A percentile compares a stretch with the other conserved stretches of the same genome.
Evolutionary conservation across 2,888 invertebrate genomes (phyloP).

Genomic region (Folsomia manolachei): DNA sequence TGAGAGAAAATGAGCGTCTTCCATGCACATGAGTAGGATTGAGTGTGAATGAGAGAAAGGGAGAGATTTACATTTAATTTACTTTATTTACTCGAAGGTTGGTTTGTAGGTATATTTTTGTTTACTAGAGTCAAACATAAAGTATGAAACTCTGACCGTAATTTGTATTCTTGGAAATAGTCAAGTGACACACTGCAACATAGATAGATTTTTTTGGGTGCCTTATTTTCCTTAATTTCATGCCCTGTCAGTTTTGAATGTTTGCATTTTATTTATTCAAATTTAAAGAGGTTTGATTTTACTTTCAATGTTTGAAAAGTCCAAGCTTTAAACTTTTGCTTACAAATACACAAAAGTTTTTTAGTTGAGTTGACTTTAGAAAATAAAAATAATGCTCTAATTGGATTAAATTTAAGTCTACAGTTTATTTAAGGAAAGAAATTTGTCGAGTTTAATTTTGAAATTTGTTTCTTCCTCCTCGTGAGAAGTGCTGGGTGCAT

Average conservation of each 20-base stretch:
- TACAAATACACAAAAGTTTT: neutral
- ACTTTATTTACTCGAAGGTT: too few relatives aligned
- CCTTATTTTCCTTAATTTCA: too few relatives aligned
- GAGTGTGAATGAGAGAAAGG: neutral
- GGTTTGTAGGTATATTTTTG: neutral
- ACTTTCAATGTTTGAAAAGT: neutral
- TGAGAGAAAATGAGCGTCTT: neutral
- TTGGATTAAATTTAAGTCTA: neutral
- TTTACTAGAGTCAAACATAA: neutral
- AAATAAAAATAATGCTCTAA: too few relatives aligned
- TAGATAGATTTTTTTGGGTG: neutral
- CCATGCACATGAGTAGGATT: neutral
- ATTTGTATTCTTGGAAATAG: neutral
- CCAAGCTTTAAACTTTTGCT: neutral
- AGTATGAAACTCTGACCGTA: neutral
- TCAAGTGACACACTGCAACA: neutral
- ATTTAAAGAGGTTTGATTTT: neutral
- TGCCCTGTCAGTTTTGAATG: neutral
- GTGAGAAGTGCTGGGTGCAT: too few relatives aligned
- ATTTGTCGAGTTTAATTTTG: neutral
- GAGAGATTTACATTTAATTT: too few relatives aligned
- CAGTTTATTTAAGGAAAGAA: neutral
- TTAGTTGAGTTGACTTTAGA: too few relatives aligned
- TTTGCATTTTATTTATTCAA: neutral
- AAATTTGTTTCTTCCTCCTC: too few relatives aligned